These are phyloP conservation scores for Gnathonemus longibarbis DNA, from an alignment of 2,113 vertebrate species.

Conservation along the genomic window DNA sequence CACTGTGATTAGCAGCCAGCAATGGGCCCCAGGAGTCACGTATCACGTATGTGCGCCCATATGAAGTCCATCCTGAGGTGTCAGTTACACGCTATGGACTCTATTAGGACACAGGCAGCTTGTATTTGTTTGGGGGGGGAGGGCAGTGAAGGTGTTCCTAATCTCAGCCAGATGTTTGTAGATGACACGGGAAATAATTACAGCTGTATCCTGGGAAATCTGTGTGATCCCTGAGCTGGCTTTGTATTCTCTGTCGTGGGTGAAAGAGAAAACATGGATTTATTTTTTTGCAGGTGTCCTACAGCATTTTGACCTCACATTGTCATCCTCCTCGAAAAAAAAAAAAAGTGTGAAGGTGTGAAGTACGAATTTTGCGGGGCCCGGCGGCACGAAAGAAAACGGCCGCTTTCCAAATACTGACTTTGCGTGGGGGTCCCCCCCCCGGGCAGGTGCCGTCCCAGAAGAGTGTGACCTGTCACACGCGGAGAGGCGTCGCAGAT, in stretches of 20 bases:
- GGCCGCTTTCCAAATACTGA: background rate
- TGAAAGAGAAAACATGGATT: background rate
- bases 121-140: slow-evolving; percentile 27
- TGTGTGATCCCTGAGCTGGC: slow-evolving; percentile 22
- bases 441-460: background rate
- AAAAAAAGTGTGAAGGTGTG: background rate
- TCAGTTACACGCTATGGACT: background rate
- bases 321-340: background rate
- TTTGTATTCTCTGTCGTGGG: background rate
- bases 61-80: background rate
- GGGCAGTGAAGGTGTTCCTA: slow-evolving; percentile 37
- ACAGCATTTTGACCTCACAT: background rate
- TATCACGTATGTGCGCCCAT: background rate
- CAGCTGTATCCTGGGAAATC: slow-evolving; percentile 24
- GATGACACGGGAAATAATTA: slow-evolving; percentile 29
- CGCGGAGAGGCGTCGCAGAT: background rate
- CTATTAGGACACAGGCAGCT: slow-evolving; percentile 29
- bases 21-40: background rate
- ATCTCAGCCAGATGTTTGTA: slow-evolving; percentile 35
- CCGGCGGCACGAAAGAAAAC: background rate
- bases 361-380: background rate
- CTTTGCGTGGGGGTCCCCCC: background rate
- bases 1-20: background rate
- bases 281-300: background rate
- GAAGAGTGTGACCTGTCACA: background rate